A percentile compares a stretch with the other conserved stretches of the same genome.
These are phyloP conservation scores for Paracanthobrama guichenoti DNA, from an alignment of 2,113 vertebrate species.

Conservation along the genomic window DNA sequence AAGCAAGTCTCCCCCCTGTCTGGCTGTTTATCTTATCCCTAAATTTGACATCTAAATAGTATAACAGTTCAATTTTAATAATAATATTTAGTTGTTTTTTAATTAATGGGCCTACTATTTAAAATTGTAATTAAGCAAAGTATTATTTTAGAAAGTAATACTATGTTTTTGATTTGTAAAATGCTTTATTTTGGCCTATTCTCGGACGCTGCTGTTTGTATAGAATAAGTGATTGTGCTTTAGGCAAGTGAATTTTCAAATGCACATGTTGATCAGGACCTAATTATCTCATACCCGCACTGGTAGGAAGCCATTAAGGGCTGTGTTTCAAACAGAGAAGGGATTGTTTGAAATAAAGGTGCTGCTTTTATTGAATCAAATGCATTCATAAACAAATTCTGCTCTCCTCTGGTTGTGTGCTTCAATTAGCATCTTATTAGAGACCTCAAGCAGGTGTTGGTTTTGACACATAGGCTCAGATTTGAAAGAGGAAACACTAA, in stretches of 20 bases:
- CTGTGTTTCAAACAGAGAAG: slow-evolving; percentile 47
- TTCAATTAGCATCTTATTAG: slow-evolving; percentile 59
- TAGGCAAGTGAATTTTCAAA: not conserved
- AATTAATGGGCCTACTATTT: not conserved
- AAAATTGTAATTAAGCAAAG: not conserved
- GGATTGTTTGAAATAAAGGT: slow-evolving; percentile 51
- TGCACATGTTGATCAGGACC: slow-evolving; percentile 18
- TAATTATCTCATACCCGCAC: slow-evolving; percentile 30
- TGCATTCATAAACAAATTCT: slow-evolving; percentile 61
- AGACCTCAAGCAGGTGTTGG: slow-evolving; percentile 57
- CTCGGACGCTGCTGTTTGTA: not conserved
- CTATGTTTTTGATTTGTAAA: not conserved
- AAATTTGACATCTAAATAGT: too few species aligned
- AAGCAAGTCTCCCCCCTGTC: too few species aligned
- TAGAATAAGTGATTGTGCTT: slow-evolving; percentile 12
- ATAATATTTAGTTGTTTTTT: not conserved
- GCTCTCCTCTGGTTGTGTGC: slow-evolving; percentile 53
- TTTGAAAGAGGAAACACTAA: slow-evolving; percentile 55
- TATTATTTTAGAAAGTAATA: not conserved
- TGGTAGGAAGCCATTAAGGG: slow-evolving; percentile 50
- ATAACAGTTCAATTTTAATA: not conserved
- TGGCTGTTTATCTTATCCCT: too few species aligned
- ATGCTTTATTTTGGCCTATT: not conserved
- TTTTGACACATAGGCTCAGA: slow-evolving; percentile 53
- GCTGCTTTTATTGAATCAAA: slow-evolving; percentile 44